These are phyloP conservation scores for Tyria jacobaeae DNA, from an alignment of 2,888 invertebrate species.

Conservation along the genomic window DNA sequence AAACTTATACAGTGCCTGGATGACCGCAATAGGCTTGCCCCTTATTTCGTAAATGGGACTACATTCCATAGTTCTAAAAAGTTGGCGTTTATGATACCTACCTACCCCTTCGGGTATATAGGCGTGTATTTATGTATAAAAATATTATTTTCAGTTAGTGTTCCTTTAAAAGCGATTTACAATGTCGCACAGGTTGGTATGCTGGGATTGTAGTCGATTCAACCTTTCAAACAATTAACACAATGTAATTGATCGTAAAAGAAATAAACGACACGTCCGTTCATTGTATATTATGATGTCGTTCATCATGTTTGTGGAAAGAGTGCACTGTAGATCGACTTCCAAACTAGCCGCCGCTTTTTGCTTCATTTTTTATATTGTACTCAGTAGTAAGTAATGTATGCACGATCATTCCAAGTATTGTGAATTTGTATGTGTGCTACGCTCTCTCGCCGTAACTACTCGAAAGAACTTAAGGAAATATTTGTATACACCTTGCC, in stretches of 20 bases:
- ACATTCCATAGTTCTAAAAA: too few relatives aligned
- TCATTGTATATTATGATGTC: constrained; percentile 1
- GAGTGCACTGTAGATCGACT: neutral
- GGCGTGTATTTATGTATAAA: too few relatives aligned
- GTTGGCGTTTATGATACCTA: too few relatives aligned
- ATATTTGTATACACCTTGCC: too few relatives aligned
- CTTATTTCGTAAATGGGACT: too few relatives aligned
- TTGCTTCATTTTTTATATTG: neutral
- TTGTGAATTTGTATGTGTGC: too few relatives aligned
- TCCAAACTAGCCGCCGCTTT: neutral
- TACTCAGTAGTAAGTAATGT: neutral
- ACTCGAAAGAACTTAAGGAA: too few relatives aligned
- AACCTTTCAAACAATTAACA: neutral
- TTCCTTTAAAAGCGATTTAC: neutral
- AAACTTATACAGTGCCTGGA: too few relatives aligned
- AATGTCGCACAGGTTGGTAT: neutral
- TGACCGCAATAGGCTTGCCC: too few relatives aligned
- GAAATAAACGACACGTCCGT: constrained; percentile 5
- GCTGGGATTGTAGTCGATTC: neutral
- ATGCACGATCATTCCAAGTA: neutral
- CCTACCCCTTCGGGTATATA: too few relatives aligned
- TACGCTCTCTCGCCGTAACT: too few relatives aligned
- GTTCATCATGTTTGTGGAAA: neutral
- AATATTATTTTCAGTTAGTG: neutral
- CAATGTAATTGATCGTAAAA: neutral